phyloP scores from a whole-genome alignment of 1,140 invertebrate genomes.

The Drosophila parabipectinata region DNA sequence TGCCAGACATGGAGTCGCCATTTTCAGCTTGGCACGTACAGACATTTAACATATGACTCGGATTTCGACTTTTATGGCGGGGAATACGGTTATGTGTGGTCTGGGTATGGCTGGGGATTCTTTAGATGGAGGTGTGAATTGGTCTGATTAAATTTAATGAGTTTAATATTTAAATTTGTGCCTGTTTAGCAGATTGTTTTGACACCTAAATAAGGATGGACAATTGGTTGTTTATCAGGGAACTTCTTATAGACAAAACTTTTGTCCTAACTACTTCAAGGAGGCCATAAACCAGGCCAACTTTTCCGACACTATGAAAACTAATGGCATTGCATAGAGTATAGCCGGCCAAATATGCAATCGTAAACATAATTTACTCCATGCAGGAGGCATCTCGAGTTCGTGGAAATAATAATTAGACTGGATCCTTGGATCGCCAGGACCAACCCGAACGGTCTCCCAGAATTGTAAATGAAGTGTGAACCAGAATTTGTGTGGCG shows the following conservation, averaged over 20 bases:
- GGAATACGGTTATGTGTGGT: constrained; percentile 34
- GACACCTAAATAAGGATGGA: not conserved
- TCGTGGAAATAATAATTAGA: constrained; percentile 78
- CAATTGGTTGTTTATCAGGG: too few species aligned
- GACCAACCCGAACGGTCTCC: constrained; percentile 51
- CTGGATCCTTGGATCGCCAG: constrained; percentile 29
- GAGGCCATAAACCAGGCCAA: constrained; percentile 38
- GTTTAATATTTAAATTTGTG: constrained; percentile 42
- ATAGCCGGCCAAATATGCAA: constrained; percentile 1
- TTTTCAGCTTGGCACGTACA: constrained; percentile 55
- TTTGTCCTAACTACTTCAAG: constrained; percentile 42
- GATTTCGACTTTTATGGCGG: constrained; percentile 20
- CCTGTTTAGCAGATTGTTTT: constrained; percentile 13
- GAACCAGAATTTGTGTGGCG: constrained; percentile 52
- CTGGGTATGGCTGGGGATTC: constrained; percentile 7
- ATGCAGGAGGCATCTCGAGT: constrained; percentile 58
- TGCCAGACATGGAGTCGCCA: constrained; percentile 40
- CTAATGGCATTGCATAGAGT: constrained; percentile 47
- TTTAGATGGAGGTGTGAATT: constrained; percentile 33
- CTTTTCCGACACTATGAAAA: constrained; percentile 44
- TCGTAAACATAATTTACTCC: constrained; percentile 77
- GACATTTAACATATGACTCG: constrained; percentile 56
- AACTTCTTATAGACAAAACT: constrained; percentile 11
- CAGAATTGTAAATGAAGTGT: constrained; percentile 80
- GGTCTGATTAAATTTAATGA: constrained; percentile 38